Evolutionary conservation across 2,888 invertebrate genomes (phyloP), one percentile per base, ranked within the genome.

Genomic region (Philonicus albiceps): DNA sequence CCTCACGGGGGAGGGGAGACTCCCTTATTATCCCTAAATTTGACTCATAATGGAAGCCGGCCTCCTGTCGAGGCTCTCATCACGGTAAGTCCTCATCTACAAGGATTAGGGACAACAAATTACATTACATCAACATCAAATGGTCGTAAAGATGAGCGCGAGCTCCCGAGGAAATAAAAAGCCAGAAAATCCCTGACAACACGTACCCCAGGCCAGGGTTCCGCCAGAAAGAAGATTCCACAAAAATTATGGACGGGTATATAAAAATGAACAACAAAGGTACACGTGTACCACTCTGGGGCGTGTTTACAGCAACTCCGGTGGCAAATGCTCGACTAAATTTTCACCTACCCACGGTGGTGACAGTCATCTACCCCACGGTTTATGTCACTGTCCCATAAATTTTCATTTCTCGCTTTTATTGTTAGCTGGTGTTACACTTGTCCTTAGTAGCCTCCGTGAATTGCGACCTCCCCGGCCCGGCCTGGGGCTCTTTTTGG

Each of bases 41-140:
- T 83, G 64, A 83, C 64, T 83, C 83, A 83, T 83, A 83, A 83
- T 72, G 64, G 55, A 40, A 34, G 31, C 64, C 16, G 37, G 34
- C 31, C 83, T 34, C 34, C 55, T 83, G 34, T 83, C 64, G 72
- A 13, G 72, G 31, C 83, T 55, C 83, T 64, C 83, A 83, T 83
- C 83, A 83, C 64, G 83, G 83, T 83, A 83, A 83, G 83, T 83
- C 83, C 86, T 76, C 75, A 86, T 86, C 75, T 76, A 76, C 86
- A 86, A 86, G 86, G 86, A 86, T 86, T 86, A 86, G 75, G 75
- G 37, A 73, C 40, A 86, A 86, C 86, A 86, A 86, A 86, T 86
- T 86, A 76, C 86, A 76, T 76, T 76, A 86, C 86, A 86, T 86
- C 86, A 86, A 86, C 86, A 55, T 83, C 83, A 83, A 80, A 83